A percentile compares a stretch with the other conserved stretches of the same genome.
phyloP scores from a whole-genome alignment of 2,797 vertebrate genomes.

The Pangasius macronema region DNA sequence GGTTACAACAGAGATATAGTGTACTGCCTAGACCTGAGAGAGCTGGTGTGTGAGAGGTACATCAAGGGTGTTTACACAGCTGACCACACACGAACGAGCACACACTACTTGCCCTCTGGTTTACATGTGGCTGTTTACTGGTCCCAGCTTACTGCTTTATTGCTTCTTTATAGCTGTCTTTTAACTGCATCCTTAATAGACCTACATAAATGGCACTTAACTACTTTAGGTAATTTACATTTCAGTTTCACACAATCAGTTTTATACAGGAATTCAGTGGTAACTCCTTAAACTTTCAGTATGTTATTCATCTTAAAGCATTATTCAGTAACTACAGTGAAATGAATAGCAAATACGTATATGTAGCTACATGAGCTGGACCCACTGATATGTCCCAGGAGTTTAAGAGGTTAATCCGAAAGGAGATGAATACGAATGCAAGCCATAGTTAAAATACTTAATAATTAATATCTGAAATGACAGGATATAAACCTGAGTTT shows the following conservation, averaged over 20 bases:
- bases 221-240: constrained; percentile 14
- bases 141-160: constrained; percentile 18
- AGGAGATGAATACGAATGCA: background rate
- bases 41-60: constrained; percentile 12
- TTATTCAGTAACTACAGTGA: background rate
- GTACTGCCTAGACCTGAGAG: constrained; percentile 8
- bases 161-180: constrained; percentile 23
- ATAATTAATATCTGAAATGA: background rate
- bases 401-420: background rate
- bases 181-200: constrained; percentile 23
- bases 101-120: constrained; percentile 40
- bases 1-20: constrained; percentile 24
- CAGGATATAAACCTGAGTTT: background rate
- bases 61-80: constrained; percentile 54
- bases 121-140: constrained; percentile 34
- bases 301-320: background rate
- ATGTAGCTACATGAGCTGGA: background rate
- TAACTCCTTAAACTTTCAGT: background rate
- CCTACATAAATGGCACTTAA: background rate
- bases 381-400: background rate
- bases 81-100: constrained; percentile 48
- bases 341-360: background rate
- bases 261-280: background rate
- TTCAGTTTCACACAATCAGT: background rate
- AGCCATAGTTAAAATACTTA: background rate